These are phyloP conservation scores for Marmota flaviventris DNA, from an alignment of 2,113 vertebrate species.

Conservation along the genomic window DNA sequence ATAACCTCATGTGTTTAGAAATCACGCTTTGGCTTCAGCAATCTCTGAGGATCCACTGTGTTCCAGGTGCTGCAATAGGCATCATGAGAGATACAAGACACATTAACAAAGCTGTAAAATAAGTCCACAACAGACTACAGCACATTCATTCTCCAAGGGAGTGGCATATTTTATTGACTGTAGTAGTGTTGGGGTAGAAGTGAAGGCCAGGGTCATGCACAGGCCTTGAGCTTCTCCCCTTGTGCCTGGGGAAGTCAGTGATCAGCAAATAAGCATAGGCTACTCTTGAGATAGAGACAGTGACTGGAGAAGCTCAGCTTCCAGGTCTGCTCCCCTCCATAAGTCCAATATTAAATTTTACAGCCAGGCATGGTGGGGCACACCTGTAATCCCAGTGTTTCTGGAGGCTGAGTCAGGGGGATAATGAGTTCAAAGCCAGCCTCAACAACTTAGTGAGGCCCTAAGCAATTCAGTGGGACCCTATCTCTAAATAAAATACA, in stretches of 20 bases:
- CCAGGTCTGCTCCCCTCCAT: background rate
- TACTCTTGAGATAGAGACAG: background rate
- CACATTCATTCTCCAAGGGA: background rate
- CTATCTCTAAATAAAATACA: too few relatives aligned
- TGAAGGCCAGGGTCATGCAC: background rate
- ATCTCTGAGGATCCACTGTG: background rate
- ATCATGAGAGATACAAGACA: background rate
- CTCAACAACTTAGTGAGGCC: too few relatives aligned
- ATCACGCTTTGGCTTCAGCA: background rate
- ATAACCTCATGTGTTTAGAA: background rate
- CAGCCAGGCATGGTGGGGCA: too few relatives aligned
- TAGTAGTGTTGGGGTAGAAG: background rate
- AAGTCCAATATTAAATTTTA: background rate
- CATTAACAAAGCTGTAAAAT: background rate
- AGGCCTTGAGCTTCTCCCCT: background rate
- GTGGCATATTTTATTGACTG: background rate
- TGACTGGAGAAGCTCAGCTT: background rate
- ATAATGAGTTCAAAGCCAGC: too few relatives aligned
- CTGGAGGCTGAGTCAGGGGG: too few relatives aligned
- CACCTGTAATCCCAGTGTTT: too few relatives aligned
- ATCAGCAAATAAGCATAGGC: background rate
- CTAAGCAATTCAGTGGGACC: too few relatives aligned
- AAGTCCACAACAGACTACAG: background rate
- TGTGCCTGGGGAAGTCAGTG: background rate
- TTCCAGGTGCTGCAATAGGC: background rate